Conservation (phyloP, 2,113 vertebrate species). For the Zosterops hypoxanthus region DNA sequence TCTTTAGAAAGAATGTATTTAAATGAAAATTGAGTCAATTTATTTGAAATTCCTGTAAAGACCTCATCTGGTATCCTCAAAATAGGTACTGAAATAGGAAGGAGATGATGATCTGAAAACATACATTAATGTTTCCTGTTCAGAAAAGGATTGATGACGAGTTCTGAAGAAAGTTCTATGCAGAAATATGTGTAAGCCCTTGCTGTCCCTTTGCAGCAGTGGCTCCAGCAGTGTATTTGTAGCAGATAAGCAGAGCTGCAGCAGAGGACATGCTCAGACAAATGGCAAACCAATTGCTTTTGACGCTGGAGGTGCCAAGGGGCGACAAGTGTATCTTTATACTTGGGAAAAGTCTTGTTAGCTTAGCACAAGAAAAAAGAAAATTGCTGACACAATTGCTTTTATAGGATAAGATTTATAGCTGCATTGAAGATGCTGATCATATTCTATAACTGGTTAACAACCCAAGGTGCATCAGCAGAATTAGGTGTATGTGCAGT, state of each 20-base stretch:
- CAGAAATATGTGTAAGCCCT: background rate
- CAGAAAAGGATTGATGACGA: background rate
- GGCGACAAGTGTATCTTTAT: background rate
- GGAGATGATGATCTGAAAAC: background rate
- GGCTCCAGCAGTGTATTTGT: background rate
- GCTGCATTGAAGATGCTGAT: slow-evolving; percentile 46
- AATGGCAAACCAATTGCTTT: slow-evolving; percentile 47
- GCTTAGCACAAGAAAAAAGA: background rate
- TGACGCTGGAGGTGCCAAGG: background rate
- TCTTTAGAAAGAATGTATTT: background rate
- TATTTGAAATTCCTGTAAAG: background rate
- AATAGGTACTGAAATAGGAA: background rate
- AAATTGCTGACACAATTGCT: slow-evolving; percentile 50
- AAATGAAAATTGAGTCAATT: background rate
- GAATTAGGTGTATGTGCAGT: background rate
- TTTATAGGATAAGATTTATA: slow-evolving; percentile 53
- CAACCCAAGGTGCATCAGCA: slow-evolving; percentile 12
- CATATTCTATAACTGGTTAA: slow-evolving; percentile 22
- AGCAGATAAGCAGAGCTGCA: background rate
- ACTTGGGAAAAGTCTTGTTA: slow-evolving; percentile 26
- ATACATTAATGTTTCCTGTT: background rate
- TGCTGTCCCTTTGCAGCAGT: background rate
- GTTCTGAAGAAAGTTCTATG: background rate
- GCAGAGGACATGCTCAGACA: background rate
- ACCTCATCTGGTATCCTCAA: background rate